Base-by-base conservation (phyloP, 35 echinoderm and acorn worm genomes). In the Eucidaris tribuloides region DNA sequence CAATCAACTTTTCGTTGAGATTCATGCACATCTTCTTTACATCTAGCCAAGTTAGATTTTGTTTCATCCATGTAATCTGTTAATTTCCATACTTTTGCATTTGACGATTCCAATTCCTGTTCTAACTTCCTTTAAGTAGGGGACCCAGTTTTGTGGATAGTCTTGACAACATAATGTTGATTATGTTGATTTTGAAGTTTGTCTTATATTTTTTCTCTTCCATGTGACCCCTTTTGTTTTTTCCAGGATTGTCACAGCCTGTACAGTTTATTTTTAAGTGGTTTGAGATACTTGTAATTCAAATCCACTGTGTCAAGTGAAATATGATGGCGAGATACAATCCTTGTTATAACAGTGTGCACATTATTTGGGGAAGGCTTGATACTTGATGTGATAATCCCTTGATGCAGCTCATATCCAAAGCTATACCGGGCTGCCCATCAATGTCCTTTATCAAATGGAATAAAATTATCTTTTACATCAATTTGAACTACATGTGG, bases 71-170 rank as follows among this genome's bases (percentile, higher is more conserved):
- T 46, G 43, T 56, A 45, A 38, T 65, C 37, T 70, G 80, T 60
- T 42, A 88, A 43, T 45, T 81, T 88, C 58, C 57, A 65, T 62
- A 76, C 42, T 45, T 81, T 88, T 20, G 43, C 38, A 34, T 34
- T 62, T 65, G 46, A 76, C 58, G 33, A 31, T 80, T 64, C 77
- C 55, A 38, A 0, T 36, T 55, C 59, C 39, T 80, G 23, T 66
- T 81, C 77, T 68, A 88, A 81, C 39, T 81, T 81, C 43, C 86
- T 36, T 46, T 88, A 79, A 45, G 49, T 78, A 56, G 84, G 84
- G 64, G 71, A 79, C 23, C 84, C 84, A 19, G 71, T 87, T 88
- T 81, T 81, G 39, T 88, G 77, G 40, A 31, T 45, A 54, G 52
- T 28, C 50, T 86, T 86, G 24, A 76, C 20, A 49, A 27, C 38